Base-by-base conservation (phyloP, 2,888 invertebrate genomes). In the Meghimatium bilineatum region DNA sequence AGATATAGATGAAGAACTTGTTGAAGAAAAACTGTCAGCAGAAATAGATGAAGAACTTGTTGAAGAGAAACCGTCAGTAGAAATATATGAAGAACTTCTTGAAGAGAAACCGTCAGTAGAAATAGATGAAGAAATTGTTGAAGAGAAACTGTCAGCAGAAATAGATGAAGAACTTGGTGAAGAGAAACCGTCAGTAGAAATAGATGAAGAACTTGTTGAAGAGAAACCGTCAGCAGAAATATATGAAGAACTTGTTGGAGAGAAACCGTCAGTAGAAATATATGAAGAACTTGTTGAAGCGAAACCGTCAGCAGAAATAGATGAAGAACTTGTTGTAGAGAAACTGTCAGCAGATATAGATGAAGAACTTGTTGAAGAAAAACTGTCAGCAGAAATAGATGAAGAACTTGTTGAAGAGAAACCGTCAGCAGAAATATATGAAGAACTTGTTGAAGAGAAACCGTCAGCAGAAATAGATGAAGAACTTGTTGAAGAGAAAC, bases 281-380 rank as follows among this genome's bases (percentile, higher is more conserved):
- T 80, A 81, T 69, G 78, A 86, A 82, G 82, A 84, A 23, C 60
- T 63, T 26, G 82, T 69, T 20, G 82, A 83, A 74, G 60, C 60
- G 56, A 76, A 52, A 49, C 32, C 44, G 14, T 49, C 71, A 67
- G 69, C 56, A 26, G 26, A 52, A 56, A 60, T 60, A 29, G 66
- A 14, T n/a, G 26, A n/a, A n/a, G 63, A 63, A 29, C 29, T 63
- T 63, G 63, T 26, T 8, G 63, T 29, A 29, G 29, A 29, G 29
- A 63, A 2, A 23, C 10, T 2, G 3, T 8, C 14, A n/a, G 63
- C n/a, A 63, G 63, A 63, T 6, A 63, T n/a, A 34, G 56, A 23
- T 56, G 56, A 63, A 63, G 60, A 63, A 63, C 5, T 56, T 56
- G 23, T 56, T 14, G 17, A 63, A n/a, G 23, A 63, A n/a, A 63